These are phyloP conservation scores for Anoplius nigerrimus DNA, from an alignment of 2,888 invertebrate genomes.

Conservation along the genomic window DNA sequence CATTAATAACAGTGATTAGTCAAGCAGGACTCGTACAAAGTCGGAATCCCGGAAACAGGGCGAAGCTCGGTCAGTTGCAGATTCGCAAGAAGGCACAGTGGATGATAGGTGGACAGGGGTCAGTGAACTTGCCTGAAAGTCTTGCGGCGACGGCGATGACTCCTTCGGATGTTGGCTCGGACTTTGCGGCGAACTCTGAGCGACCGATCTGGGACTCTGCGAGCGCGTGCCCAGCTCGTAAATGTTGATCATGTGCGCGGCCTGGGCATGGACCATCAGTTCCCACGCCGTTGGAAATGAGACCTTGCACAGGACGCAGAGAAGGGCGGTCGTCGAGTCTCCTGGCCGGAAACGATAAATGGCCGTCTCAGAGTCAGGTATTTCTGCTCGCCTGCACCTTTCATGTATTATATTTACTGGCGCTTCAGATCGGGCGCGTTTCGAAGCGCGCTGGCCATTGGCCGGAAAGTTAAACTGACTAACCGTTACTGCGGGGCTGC, in stretches of 20 bases:
- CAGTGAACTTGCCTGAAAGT: slow-evolving; percentile 46
- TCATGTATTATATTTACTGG: too few relatives aligned
- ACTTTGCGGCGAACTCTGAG: slow-evolving; percentile 66
- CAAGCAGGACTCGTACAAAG: too few relatives aligned
- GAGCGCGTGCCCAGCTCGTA: slow-evolving; percentile 78
- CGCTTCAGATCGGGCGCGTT: too few relatives aligned
- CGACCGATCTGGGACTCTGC: slow-evolving; percentile 62
- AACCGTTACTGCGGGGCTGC: too few relatives aligned
- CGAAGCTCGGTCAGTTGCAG: too few relatives aligned
- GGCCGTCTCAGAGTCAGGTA: too few relatives aligned
- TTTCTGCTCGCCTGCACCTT: too few relatives aligned
- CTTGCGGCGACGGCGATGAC: slow-evolving; percentile 63
- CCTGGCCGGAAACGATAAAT: slow-evolving; percentile 34
- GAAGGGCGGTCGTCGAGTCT: slow-evolving; percentile 76
- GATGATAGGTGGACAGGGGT: not conserved
- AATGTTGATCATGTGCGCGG: slow-evolving; percentile 82
- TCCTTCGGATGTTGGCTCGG: slow-evolving; percentile 65
- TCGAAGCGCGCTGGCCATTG: too few relatives aligned
- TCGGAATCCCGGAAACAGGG: too few relatives aligned
- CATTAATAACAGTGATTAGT: too few relatives aligned
- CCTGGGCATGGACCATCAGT: slow-evolving; percentile 82
- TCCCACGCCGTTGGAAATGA: slow-evolving; percentile 82
- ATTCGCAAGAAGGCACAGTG: not conserved
- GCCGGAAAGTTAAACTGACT: too few relatives aligned
- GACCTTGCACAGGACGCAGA: slow-evolving; percentile 82